Conservation (phyloP, 1,140 invertebrate genomes). For the Euwallacea fornicatus region DNA sequence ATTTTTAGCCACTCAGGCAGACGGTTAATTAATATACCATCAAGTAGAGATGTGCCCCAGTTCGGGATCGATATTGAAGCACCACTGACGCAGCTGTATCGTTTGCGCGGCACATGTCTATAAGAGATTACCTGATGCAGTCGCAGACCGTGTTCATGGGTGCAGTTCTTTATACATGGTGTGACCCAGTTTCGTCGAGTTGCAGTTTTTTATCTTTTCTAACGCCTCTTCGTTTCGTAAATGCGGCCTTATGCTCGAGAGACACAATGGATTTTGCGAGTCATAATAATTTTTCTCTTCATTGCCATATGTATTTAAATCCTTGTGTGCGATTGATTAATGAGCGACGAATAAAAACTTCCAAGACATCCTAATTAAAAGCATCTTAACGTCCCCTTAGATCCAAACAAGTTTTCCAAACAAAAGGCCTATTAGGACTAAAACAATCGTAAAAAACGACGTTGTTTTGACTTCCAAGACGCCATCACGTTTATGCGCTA, state of each 20-base stretch:
- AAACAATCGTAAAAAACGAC: constrained; percentile 31
- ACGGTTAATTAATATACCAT: constrained; percentile 11
- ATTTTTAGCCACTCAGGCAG: constrained; percentile 36
- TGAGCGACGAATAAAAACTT: too few relatives aligned
- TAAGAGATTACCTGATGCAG: constrained; percentile 9
- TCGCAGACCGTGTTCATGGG: constrained; percentile 8
- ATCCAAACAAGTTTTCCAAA: constrained; percentile 5
- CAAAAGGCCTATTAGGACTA: background rate
- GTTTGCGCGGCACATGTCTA: background rate
- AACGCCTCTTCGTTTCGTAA: constrained; percentile 20
- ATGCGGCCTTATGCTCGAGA: constrained; percentile 4
- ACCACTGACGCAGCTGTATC: background rate
- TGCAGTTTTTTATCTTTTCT: constrained; percentile 10
- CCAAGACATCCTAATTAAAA: too few relatives aligned
- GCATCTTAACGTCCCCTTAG: background rate
- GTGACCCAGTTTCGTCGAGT: constrained; percentile 14
- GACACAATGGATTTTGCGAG: constrained; percentile 10
- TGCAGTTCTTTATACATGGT: constrained; percentile 21
- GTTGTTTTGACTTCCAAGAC: constrained; percentile 31
- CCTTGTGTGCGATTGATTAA: background rate
- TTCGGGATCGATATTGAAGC: background rate
- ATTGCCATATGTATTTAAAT: constrained; percentile 3
- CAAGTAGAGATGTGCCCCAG: background rate
- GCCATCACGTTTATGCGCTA: constrained; percentile 25
- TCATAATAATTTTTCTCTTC: constrained; percentile 4